Evolutionary conservation across 2,113 vertebrate genomes (phyloP).

Genomic region (Ariopsis seemanni): DNA sequence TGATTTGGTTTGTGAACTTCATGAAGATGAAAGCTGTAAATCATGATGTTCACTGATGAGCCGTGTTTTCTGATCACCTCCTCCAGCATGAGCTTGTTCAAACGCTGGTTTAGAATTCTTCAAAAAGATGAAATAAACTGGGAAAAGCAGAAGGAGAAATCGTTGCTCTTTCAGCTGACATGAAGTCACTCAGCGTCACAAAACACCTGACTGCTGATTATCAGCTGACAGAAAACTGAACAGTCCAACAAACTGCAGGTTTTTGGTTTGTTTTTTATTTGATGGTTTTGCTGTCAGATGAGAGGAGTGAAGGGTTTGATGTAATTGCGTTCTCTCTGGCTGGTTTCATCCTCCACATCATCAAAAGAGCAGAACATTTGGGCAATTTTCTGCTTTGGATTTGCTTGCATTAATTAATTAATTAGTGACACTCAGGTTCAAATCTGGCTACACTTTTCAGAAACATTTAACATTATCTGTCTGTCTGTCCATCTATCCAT

Average conservation of each 20-base stretch:
- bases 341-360: slow-evolving; percentile 30
- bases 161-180: slow-evolving; percentile 63
- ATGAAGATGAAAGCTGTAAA: slow-evolving; percentile 31
- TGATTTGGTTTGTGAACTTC: neutral
- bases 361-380: slow-evolving; percentile 28
- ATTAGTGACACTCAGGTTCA: neutral
- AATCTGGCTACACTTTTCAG: neutral
- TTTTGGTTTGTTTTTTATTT: neutral
- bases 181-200: slow-evolving; percentile 57
- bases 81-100: neutral
- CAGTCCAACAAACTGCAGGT: neutral
- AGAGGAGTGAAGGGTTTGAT: neutral
- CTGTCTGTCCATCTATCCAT: too few species aligned
- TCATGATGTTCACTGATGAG: slow-evolving; percentile 51
- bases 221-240: neutral
- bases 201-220: neutral
- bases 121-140: neutral
- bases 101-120: neutral
- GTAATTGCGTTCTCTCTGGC: slow-evolving; percentile 36
- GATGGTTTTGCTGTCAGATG: neutral
- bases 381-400: neutral
- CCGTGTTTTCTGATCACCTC: slow-evolving; percentile 46
- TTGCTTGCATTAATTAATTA: neutral
- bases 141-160: neutral
- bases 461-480: neutral